Evolutionary conservation across 35 echinoderm and acorn worm genomes (phyloP).

Genomic region (Nesometra sesokonis): DNA sequence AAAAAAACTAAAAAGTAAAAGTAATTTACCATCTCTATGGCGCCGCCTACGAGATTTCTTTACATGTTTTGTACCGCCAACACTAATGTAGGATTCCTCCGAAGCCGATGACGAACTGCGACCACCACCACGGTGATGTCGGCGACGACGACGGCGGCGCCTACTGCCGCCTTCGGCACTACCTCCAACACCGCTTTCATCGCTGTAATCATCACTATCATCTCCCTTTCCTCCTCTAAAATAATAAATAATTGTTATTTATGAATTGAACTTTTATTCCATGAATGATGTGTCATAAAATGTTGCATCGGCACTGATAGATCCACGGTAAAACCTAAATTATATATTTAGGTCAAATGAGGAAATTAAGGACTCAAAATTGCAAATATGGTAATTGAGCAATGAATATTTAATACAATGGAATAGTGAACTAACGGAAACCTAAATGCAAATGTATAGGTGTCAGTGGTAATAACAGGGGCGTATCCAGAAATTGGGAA

Average conservation of each 20-base stretch:
- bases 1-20: neutral
- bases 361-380: no score
- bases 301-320: no score
- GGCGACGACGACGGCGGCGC: neutral
- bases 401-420: no score
- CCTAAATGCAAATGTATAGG: no score
- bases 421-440: no score
- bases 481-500: no score
- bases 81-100: constrained; percentile 39
- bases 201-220: constrained; percentile 30
- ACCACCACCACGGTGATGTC: constrained; percentile 2
- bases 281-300: no score
- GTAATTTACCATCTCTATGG: neutral
- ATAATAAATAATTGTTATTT: neutral
- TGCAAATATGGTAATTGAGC: no score
- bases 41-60: neutral
- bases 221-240: constrained; percentile 3
- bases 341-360: no score
- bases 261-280: no score
- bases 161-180: neutral
- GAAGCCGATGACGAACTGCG: neutral
- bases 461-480: no score
- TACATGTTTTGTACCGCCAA: constrained; percentile 4
- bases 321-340: no score
- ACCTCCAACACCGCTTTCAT: constrained; percentile 30